Percentiles rank a stretch among this genome's conserved stretches.
These are phyloP conservation scores for Charaxes varanes DNA, from an alignment of 1,140 invertebrate species.

Conservation along the genomic window DNA sequence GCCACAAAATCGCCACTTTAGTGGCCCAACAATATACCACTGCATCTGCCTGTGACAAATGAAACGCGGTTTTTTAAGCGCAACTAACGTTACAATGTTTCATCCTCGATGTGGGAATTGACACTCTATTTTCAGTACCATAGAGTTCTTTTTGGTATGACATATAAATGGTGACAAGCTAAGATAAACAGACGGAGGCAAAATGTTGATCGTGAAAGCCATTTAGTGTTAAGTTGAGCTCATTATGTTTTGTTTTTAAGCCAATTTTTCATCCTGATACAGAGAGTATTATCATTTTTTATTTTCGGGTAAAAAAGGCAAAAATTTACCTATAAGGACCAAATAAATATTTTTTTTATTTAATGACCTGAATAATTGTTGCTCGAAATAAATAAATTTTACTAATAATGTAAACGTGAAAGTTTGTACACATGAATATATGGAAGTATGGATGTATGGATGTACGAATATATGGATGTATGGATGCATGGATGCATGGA, in stretches of 20 bases:
- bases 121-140: constrained; percentile 11
- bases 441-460: too few species aligned
- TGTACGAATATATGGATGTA: too few species aligned
- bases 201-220: constrained; percentile 50
- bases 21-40: constrained; percentile 39
- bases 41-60: constrained; percentile 65
- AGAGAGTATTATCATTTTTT: too few species aligned
- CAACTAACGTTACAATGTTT: constrained; percentile 32
- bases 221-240: constrained; percentile 37
- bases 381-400: too few species aligned
- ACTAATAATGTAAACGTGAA: too few species aligned
- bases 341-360: too few species aligned
- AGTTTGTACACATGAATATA: too few species aligned
- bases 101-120: constrained; percentile 12
- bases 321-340: too few species aligned
- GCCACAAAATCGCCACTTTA: constrained; percentile 13
- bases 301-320: too few species aligned
- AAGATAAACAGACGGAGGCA: constrained; percentile 37
- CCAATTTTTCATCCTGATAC: constrained; percentile 6
- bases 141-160: constrained; percentile 19
- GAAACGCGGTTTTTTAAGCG: constrained; percentile 63
- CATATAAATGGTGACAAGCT: constrained; percentile 13
- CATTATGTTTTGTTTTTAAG: constrained; percentile 24
- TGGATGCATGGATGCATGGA: too few species aligned
- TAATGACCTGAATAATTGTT: too few species aligned